Percentiles rank a stretch among this genome's conserved stretches.
Conservation (phyloP, 2,113 vertebrate species). For the Emberiza fucata region DNA sequence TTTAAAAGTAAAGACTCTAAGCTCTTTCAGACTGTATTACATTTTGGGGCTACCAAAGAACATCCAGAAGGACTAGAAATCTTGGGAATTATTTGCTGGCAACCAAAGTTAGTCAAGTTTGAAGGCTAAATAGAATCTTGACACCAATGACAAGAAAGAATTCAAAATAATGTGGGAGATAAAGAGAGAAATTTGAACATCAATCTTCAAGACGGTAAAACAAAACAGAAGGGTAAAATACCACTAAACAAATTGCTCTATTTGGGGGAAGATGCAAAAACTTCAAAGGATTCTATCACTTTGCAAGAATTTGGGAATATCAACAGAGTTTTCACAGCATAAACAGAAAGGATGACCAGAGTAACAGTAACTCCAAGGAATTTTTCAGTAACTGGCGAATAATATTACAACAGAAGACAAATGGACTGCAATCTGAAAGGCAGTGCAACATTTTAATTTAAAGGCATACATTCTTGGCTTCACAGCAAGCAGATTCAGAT, state of each 20-base stretch:
- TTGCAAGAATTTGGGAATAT: slow-evolving; percentile 22
- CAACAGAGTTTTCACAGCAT: slow-evolving; percentile 42
- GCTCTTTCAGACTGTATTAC: background rate
- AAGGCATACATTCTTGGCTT: background rate
- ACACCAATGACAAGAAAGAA: background rate
- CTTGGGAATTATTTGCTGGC: background rate
- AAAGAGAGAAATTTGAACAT: background rate
- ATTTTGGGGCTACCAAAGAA: background rate
- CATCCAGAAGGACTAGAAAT: background rate
- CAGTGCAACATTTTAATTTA: background rate
- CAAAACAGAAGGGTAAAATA: slow-evolving; percentile 29
- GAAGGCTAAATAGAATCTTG: background rate
- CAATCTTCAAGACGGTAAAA: background rate
- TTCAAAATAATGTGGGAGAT: background rate
- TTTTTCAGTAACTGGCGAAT: background rate
- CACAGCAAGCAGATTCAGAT: background rate
- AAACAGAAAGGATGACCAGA: slow-evolving; percentile 30
- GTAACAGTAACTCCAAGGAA: slow-evolving; percentile 2
- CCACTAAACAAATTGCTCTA: background rate
- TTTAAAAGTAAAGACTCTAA: background rate
- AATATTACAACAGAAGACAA: background rate
- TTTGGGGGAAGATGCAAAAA: background rate
- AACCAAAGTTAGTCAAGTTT: background rate
- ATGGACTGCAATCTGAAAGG: background rate
- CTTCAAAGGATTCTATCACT: slow-evolving; percentile 8